Evolutionary conservation across 2,113 vertebrate species (phyloP), one percentile per base, ranked within the genome.

Genomic region (Bucco capensis): DNA sequence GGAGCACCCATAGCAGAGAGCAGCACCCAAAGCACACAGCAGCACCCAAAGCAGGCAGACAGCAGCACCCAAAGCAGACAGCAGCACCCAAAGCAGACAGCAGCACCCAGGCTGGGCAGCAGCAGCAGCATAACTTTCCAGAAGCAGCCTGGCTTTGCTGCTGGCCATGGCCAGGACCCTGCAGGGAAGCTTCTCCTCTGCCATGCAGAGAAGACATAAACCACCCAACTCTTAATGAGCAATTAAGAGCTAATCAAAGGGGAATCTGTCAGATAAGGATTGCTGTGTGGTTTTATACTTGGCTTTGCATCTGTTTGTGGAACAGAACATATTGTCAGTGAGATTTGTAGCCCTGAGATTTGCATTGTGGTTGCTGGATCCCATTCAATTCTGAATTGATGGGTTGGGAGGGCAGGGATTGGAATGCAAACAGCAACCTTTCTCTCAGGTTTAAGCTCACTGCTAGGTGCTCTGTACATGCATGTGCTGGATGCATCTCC

Each of bases 161-260:
- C 62, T 11, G 47, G 69, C 24, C 46, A 12, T 50, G 9, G 1
- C 42, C 4, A 0, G 0, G 0, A 24, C 51, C 56, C 47, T 31
- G 38, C 33, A 30, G 51, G 58, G 56, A 9, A 57, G 25, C 74
- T 87, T 69, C 72, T 66, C 40, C 57, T 71, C 86, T 73, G 58
- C 53, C 46, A 1, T 0, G 7, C 42, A 74, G 77, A 57, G 60
- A 44, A 79, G 62, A 15, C 7, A 3, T 21, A 56, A 86, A 78
- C 42, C 74, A 90, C 38, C 42, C 74, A 75, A 82, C 76, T 37
- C 82, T 83, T 89, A 92, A 94, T 12, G 85, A 93, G 69, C 94
- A 93, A 87, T 90, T 92, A 95, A 86, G 83, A 76, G 72, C 75
- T 92, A 93, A 92, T 94, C 89, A 85, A 85, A 91, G 82, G 40